phyloP scores from a whole-genome alignment of 2,113 vertebrate genomes.

The Lagopus leucura region DNA sequence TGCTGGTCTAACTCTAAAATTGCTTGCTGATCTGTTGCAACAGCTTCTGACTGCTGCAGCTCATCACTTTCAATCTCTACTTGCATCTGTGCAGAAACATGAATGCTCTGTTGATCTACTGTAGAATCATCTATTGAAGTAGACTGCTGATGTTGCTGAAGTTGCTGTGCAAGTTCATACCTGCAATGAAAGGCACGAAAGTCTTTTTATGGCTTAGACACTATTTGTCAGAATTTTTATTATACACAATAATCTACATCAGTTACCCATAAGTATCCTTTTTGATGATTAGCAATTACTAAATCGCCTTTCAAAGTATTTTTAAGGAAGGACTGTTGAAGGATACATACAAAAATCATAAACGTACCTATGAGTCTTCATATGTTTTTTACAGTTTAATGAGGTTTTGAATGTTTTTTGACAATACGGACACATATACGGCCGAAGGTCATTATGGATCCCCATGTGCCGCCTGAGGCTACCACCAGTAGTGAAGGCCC shows the following conservation, averaged over 20 bases:
- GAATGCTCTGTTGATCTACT: slow-evolving; percentile 77
- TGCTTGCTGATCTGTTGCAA: slow-evolving; percentile 80
- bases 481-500: slow-evolving; percentile 96
- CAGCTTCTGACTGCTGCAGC: slow-evolving; percentile 78
- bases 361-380: slow-evolving; percentile 95
- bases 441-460: slow-evolving; percentile 94
- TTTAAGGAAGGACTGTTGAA: neutral
- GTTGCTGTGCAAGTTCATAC: slow-evolving; percentile 95
- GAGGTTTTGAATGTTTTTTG: slow-evolving; percentile 99
- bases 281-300: neutral
- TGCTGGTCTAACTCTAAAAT: slow-evolving; percentile 88
- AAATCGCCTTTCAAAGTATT: neutral
- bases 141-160: slow-evolving; percentile 86
- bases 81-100: slow-evolving; percentile 86
- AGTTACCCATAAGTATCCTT: neutral
- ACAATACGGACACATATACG: slow-evolving; percentile 99
- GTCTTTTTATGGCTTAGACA: neutral
- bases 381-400: slow-evolving; percentile 97
- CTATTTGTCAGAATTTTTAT: neutral
- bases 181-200: slow-evolving; percentile 69
- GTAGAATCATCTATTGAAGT: slow-evolving; percentile 81
- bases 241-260: neutral
- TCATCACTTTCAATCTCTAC: slow-evolving; percentile 86
- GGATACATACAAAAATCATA: neutral
- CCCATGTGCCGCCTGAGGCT: slow-evolving; percentile 96